Conservation (phyloP, 2,113 vertebrate species). For the Lycocorax pyrrhopterus region DNA sequence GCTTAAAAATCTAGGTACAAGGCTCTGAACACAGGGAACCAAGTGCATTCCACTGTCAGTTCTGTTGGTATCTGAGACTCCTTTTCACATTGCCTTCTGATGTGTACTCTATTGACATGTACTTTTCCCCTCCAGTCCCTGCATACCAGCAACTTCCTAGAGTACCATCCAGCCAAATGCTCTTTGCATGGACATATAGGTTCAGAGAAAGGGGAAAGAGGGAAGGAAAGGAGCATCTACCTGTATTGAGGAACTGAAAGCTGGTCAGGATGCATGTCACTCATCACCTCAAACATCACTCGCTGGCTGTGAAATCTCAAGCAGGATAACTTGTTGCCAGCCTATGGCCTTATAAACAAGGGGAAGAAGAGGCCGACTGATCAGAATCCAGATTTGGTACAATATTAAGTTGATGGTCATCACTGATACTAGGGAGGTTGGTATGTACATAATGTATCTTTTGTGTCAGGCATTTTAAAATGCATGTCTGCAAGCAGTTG, state of each 20-base stretch:
- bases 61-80: background rate
- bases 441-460: background rate
- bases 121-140: background rate
- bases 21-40: background rate
- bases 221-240: background rate
- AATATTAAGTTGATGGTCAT: background rate
- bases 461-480: background rate
- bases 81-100: background rate
- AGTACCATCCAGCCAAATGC: background rate
- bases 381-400: background rate
- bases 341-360: background rate
- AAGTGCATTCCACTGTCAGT: background rate
- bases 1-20: background rate
- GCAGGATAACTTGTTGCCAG: background rate
- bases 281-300: background rate
- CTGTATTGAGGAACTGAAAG: background rate
- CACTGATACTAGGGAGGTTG: background rate
- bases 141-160: background rate
- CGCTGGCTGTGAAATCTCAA: background rate
- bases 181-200: background rate
- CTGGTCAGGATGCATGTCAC: fast-evolving
- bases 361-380: background rate
- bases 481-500: background rate
- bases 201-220: background rate
- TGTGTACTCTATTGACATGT: background rate